A percentile compares a stretch with the other conserved stretches of the same genome.
phyloP scores from a whole-genome alignment of 1,140 invertebrate genomes.

The Ephestia elutella region DNA sequence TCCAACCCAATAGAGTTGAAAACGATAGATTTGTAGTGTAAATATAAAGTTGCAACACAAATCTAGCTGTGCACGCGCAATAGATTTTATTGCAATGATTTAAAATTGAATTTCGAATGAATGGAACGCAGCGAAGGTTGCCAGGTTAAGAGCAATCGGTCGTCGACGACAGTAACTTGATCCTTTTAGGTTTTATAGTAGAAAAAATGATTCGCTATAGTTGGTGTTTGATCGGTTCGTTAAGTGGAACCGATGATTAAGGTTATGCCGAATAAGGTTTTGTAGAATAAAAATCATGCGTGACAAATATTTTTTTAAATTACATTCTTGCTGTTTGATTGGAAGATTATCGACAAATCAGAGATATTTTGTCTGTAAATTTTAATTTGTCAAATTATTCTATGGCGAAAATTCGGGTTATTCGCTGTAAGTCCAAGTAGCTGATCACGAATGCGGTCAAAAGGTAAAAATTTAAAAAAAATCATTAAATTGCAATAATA shows the following conservation, averaged over 20 bases:
- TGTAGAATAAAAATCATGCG: neutral
- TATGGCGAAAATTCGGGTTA: too few species aligned
- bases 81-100: slow-evolving; percentile 7
- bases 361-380: too few species aligned
- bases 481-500: too few species aligned
- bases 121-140: slow-evolving; percentile 1
- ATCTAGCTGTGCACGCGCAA: neutral
- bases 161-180: slow-evolving; percentile 30
- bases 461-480: too few species aligned
- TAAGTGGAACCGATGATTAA: neutral
- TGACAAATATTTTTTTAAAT: too few species aligned
- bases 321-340: too few species aligned
- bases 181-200: slow-evolving; percentile 33
- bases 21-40: neutral
- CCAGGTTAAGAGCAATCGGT: slow-evolving; percentile 23
- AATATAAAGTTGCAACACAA: neutral
- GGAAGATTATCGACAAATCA: too few species aligned
- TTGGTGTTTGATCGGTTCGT: neutral
- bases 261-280: neutral
- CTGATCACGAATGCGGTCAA: too few species aligned
- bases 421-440: too few species aligned
- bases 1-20: slow-evolving; percentile 17
- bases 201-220: slow-evolving; percentile 26
- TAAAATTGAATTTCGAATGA: slow-evolving; percentile 8
- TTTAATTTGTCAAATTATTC: too few species aligned